phyloP scores from a whole-genome alignment of 1,140 invertebrate species.

The Nymphalis io region DNA sequence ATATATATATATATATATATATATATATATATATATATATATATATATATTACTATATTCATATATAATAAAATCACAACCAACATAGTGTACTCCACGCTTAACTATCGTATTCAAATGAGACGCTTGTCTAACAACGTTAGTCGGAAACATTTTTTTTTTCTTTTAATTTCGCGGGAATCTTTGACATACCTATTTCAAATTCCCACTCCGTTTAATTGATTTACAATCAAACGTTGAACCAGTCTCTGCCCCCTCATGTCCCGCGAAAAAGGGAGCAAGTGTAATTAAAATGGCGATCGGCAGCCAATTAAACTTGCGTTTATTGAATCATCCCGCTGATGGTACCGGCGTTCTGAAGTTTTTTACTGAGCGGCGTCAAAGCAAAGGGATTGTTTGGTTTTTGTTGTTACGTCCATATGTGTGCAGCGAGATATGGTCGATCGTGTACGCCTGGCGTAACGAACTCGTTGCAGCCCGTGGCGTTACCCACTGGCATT shows the following conservation, averaged over 20 bases:
- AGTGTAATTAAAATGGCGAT: constrained; percentile 65
- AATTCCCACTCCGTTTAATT: neutral
- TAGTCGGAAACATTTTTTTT: neutral
- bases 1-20: no score
- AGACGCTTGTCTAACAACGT: neutral
- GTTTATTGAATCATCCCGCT: constrained; percentile 65
- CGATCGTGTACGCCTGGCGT: constrained; percentile 18
- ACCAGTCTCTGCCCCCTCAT: neutral
- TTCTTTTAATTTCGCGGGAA: constrained; percentile 2
- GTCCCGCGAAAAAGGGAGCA: constrained; percentile 45
- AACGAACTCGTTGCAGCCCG: neutral
- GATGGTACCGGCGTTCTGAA: constrained; percentile 38
- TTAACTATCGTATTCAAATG: constrained; percentile 32
- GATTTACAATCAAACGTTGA: neutral
- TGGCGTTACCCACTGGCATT: neutral
- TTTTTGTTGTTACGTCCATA: constrained; percentile 46
- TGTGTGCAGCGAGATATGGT: constrained; percentile 34
- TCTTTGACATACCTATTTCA: neutral
- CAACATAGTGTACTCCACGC: neutral
- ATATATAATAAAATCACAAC: neutral
- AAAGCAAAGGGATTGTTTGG: constrained; percentile 54
- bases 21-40: no score
- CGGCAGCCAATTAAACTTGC: constrained; percentile 57
- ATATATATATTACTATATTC: no score
- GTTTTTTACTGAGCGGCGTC: constrained; percentile 53